These are phyloP conservation scores for Pseudopodoces humilis DNA, from an alignment of 2,113 vertebrate species.

Conservation along the genomic window DNA sequence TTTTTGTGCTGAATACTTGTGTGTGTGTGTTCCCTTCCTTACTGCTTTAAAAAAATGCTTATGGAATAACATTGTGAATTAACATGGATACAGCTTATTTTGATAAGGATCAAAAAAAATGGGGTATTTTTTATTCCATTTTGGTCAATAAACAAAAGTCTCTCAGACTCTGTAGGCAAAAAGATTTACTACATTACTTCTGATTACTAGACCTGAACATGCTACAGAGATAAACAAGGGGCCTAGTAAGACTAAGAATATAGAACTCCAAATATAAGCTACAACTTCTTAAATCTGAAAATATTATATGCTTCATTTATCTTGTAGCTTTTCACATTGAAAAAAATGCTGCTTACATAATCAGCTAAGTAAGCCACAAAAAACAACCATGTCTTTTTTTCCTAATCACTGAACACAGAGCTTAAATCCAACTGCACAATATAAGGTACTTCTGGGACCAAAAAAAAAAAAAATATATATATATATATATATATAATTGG, in stretches of 20 bases:
- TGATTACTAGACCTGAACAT: not conserved
- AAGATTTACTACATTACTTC: not conserved
- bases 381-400: not conserved
- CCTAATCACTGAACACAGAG: not conserved
- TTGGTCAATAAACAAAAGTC: not conserved
- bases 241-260: not conserved
- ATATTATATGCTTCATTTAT: not conserved
- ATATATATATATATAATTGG: not conserved
- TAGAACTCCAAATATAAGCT: not conserved
- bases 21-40: not conserved
- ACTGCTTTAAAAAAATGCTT: not conserved
- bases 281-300: not conserved
- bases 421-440: not conserved
- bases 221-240: not conserved
- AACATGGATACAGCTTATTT: slow-evolving; percentile 3
- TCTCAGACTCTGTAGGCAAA: not conserved
- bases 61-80: slow-evolving; percentile 9
- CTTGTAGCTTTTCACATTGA: not conserved
- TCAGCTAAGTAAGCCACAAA: not conserved
- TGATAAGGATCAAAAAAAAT: not conserved
- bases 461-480: not conserved
- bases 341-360: not conserved
- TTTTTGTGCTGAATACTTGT: not conserved
- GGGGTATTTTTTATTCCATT: not conserved
- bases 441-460: not conserved